These are phyloP conservation scores for Ascaphus truei DNA, from an alignment of 2,113 vertebrate genomes.

Conservation along the genomic window DNA sequence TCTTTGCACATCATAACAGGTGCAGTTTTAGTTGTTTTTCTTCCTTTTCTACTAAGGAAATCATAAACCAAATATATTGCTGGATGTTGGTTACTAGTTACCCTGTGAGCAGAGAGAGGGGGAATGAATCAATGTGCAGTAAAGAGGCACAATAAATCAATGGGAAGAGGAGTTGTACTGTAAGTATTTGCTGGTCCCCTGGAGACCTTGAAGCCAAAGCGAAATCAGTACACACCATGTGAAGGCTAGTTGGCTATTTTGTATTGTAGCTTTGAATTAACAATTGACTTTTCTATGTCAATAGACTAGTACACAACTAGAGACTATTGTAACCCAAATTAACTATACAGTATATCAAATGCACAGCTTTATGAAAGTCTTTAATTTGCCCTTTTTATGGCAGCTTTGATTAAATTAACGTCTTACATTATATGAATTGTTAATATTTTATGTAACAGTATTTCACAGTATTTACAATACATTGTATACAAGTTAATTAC, in stretches of 20 bases:
- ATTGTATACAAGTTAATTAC: too few relatives aligned
- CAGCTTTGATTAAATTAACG: too few relatives aligned
- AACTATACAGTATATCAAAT: too few relatives aligned
- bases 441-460: too few relatives aligned
- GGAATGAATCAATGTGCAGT: conserved; percentile 70
- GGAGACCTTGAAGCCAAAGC: conserved; percentile 63
- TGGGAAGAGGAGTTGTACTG: conserved; percentile 70
- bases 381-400: too few relatives aligned
- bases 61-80: conserved; percentile 81
- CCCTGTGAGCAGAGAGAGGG: conserved; percentile 74
- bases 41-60: conserved; percentile 73
- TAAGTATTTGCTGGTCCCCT: conserved; percentile 68
- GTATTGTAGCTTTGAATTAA: conserved; percentile 62
- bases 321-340: conserved; percentile 70
- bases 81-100: conserved; percentile 72
- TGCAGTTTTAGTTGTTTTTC: conserved; percentile 66
- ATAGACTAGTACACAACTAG: conserved; percentile 70
- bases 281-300: conserved; percentile 76
- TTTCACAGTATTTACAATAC: too few relatives aligned
- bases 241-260: conserved; percentile 71
- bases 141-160: conserved; percentile 77
- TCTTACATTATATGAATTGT: too few relatives aligned
- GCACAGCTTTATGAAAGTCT: too few relatives aligned
- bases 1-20: conserved; percentile 69
- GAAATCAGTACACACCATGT: conserved; percentile 67